Evolutionary conservation across 2,888 invertebrate species (phyloP), one percentile per base, ranked within the genome.

Genomic region (Eristalinus aeneus): DNA sequence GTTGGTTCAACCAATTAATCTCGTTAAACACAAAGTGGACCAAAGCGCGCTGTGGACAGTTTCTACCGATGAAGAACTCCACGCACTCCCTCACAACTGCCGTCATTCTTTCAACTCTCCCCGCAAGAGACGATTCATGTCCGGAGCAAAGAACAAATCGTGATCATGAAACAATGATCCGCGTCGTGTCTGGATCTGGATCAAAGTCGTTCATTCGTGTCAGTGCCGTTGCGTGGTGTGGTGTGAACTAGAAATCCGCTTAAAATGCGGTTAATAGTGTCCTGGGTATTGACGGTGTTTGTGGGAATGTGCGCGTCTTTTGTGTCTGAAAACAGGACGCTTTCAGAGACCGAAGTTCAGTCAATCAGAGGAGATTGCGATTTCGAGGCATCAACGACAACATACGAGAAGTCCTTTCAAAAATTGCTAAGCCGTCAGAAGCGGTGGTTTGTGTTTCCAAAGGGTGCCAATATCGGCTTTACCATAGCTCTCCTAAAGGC

Each of bases 391-490:
- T n/a, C 46, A 16, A 46, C 16, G n/a, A 46, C 46, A 16, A 16
- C 46, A 2, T 46, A 46, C 5, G 16, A 23, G 9, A 60, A 46
- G 61, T 69, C 60, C 16, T 88, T 88, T 39, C 58, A 76, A 8
- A 63, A 85, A 1, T 36, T 90, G 0, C 64, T 90, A 0, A 88
- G 88, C n/a, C 89, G 91, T 36, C 89, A 89, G 0, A 89, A 88
- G 16, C 88, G 91, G 3, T 88, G 88, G 9, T 63, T 90, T 3
- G 75, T 90, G 2, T 91, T 91, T 69, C 91, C 91, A 0, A 89
- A 89, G 4, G 89, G 89, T 16, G 89, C 88, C 0, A 65, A 81
- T 0, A 23, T 56, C 23, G 56, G 56, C 11, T 11, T 56, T 11
- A 56, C 56, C 2, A 11, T 56, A 1, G 0, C 5, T n/a, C 1